These are phyloP conservation scores for Momotus momota DNA, from an alignment of 2,797 vertebrate genomes.

Conservation along the genomic window DNA sequence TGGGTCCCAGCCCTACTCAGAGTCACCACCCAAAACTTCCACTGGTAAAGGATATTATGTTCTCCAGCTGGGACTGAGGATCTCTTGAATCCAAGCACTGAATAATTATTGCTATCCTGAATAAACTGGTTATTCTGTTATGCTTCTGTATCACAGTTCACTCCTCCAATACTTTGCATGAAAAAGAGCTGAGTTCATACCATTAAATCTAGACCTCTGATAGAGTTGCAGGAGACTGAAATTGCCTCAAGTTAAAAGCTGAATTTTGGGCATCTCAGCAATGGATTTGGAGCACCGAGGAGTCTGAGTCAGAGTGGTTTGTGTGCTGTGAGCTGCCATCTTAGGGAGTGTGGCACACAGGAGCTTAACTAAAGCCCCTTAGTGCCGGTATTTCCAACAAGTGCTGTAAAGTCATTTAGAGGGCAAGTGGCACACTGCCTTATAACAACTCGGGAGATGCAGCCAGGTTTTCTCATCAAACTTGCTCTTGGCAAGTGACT, in stretches of 20 bases:
- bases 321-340: slow-evolving; percentile 10
- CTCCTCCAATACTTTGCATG: neutral
- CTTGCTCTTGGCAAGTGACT: neutral
- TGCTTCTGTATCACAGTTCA: neutral
- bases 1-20: slow-evolving; percentile 11
- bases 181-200: slow-evolving; percentile 4
- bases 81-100: neutral
- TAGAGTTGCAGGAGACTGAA: neutral
- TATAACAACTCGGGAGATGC: neutral
- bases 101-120: neutral
- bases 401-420: slow-evolving; percentile 12
- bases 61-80: neutral
- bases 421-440: neutral
- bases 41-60: neutral
- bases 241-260: neutral
- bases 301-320: neutral
- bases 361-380: slow-evolving; percentile 38
- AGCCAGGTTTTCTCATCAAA: slow-evolving; percentile 47
- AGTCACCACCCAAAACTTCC: slow-evolving; percentile 12
- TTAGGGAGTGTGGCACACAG: neutral
- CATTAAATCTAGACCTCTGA: neutral
- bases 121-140: neutral
- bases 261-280: neutral
- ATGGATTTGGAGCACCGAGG: neutral
- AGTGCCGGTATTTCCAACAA: slow-evolving; percentile 5